phyloP scores from a whole-genome alignment of 2,797 vertebrate genomes.

The Sebastes flavidus region DNA sequence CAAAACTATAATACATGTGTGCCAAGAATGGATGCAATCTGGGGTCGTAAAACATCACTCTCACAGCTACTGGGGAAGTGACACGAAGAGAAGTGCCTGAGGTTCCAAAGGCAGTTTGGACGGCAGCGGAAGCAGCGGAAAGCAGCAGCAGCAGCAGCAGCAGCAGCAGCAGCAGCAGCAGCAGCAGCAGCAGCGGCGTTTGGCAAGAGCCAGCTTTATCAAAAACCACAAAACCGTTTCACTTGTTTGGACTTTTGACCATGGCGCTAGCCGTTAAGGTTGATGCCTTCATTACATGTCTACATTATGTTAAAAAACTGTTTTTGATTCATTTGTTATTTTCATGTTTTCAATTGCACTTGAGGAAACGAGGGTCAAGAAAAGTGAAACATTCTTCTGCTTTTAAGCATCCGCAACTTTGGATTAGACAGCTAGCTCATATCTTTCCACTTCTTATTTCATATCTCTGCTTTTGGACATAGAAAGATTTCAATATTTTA shows the following conservation, averaged over 20 bases:
- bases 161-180: too few species aligned
- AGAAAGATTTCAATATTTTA: conserved; percentile 7
- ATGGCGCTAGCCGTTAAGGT: conserved; percentile 10
- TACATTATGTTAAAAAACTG: conserved; percentile 46
- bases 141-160: background rate
- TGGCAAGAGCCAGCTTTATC: conserved; percentile 26
- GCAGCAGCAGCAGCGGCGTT: background rate
- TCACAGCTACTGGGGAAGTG: conserved; percentile 16
- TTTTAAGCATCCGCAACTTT: conserved; percentile 19
- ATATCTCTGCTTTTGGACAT: conserved; percentile 28
- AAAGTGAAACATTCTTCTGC: conserved; percentile 16
- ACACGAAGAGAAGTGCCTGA: conserved; percentile 79
- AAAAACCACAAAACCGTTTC: conserved; percentile 7
- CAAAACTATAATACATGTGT: conserved; percentile 51
- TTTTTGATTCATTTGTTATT: conserved; percentile 36
- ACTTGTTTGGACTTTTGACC: conserved; percentile 23
- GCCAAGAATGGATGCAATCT: conserved; percentile 63
- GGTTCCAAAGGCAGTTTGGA: conserved; percentile 50
- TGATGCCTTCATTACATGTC: conserved; percentile 58
- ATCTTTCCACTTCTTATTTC: conserved; percentile 13
- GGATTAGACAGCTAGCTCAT: conserved; percentile 19
- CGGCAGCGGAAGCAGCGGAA: background rate
- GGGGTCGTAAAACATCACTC: conserved; percentile 18
- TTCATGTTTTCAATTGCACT: conserved; percentile 74
- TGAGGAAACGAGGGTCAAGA: conserved; percentile 63